Evolutionary conservation across 2,797 vertebrate species (phyloP), one percentile per base, ranked within the genome.

Genomic region (Ceryle rudis): DNA sequence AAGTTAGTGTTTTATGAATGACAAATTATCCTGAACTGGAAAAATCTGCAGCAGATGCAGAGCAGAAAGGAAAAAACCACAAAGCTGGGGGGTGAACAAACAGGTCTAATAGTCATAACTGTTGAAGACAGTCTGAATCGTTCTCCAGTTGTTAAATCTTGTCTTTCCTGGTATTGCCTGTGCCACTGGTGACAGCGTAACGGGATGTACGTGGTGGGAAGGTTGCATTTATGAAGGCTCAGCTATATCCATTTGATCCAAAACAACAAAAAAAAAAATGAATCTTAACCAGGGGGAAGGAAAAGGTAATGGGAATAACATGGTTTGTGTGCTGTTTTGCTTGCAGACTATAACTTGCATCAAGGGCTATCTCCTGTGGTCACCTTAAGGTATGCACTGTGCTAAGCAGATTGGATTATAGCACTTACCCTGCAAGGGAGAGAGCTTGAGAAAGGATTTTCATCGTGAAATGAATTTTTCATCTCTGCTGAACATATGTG

Each of bases 391-490:
- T 39, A 20, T 7, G 46, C 19, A 11, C 51, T 35, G 70, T 49
- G 71, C 60, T 70, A 6, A 80, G 60, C 86, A 82, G 86, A 54
- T 54, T 44, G 55, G 58, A 26, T 72, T 73, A 33, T 3, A 64
- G 71, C n/a, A 15, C 46, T 81, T 29, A 4, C 33, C 47, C 73
- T 57, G 61, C 70, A 31, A 25, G 62, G 29, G 33, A 62, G 52
- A 83, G 78, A 54, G 51, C 52, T 65, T 89, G 84, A 81, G 81
- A 93, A 81, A 93, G 84, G 70, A 54, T 49, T 95, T 85, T 52
- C 64, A 77, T 80, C 54, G 67, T 41, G 25, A 92, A 89, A 80
- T 64, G 67, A 55, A 16, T 37, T 91, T 86, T 91, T 91, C 73
- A 86, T 84, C 86, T 81, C 91, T 33, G 72, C 65, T 91, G 87